Conservation (phyloP, 2,888 invertebrate species). For the Agrochola macilenta region DNA sequence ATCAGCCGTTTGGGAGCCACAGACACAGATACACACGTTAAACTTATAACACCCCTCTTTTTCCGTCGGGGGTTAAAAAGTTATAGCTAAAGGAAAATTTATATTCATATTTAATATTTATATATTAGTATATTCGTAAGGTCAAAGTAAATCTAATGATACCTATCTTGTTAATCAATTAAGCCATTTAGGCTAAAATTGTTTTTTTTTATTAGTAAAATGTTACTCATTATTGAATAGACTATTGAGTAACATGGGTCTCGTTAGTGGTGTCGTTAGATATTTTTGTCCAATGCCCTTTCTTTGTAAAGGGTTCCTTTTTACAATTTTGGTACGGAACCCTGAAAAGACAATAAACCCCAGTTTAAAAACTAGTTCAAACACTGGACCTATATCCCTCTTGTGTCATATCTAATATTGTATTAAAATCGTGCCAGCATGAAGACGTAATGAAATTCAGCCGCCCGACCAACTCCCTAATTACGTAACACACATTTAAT, state of each 20-base stretch:
- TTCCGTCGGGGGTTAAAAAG: no score
- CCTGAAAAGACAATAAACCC: slow-evolving; percentile 7
- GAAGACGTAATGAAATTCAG: no score
- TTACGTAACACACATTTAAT: neutral
- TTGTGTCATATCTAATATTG: neutral
- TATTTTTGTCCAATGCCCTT: neutral
- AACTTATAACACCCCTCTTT: no score
- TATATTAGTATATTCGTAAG: no score
- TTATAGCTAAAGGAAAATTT: no score
- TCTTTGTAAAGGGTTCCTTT: neutral
- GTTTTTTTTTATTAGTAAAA: neutral
- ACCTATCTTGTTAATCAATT: neutral
- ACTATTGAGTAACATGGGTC: neutral
- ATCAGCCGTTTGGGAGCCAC: no score
- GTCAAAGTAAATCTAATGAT: no score
- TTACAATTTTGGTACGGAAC: slow-evolving; percentile 22
- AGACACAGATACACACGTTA: no score
- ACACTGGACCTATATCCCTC: neutral
- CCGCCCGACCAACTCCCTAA: no score
- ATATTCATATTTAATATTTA: no score
- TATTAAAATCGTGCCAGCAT: neutral
- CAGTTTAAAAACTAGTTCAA: neutral
- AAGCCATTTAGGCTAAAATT: no score
- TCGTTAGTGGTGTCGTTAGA: neutral
- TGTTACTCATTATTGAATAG: neutral